These are phyloP conservation scores for Urechis unicinctus DNA, from an alignment of 2,888 invertebrate genomes.

Conservation along the genomic window DNA sequence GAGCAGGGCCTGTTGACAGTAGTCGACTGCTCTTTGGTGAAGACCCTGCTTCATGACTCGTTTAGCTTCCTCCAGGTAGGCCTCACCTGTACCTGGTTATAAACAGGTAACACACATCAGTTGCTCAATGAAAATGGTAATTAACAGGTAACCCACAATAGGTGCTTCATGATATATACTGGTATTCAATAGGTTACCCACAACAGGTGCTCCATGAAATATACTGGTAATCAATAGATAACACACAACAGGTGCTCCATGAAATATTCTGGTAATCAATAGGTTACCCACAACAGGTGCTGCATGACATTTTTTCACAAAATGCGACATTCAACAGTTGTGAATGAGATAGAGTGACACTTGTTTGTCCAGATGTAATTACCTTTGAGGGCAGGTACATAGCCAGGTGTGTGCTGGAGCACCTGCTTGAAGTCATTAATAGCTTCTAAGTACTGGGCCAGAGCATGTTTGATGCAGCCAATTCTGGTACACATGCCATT, in stretches of 20 bases:
- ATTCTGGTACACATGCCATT: constrained; percentile 28
- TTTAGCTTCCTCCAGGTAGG: constrained; percentile 67
- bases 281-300: not conserved
- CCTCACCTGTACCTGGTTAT: constrained; percentile 76
- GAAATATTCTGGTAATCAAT: too few species aligned
- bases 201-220: constrained; percentile 23
- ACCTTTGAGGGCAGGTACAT: constrained; percentile 70
- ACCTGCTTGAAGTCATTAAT: constrained; percentile 63
- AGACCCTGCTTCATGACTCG: constrained; percentile 63
- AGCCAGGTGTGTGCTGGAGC: constrained; percentile 56
- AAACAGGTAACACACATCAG: not conserved
- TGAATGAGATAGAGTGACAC: too few species aligned
- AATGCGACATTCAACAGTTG: too few species aligned
- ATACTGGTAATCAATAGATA: too few species aligned
- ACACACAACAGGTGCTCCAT: constrained; percentile 19
- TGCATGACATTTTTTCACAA: too few species aligned
- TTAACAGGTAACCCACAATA: not conserved
- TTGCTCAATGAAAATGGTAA: constrained; percentile 28
- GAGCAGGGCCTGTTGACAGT: constrained; percentile 63
- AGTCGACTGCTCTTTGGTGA: constrained; percentile 66
- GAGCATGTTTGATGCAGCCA: constrained; percentile 52
- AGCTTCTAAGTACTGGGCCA: constrained; percentile 70
- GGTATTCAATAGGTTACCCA: constrained; percentile 1
- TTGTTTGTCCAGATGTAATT: too few species aligned
- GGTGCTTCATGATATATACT: constrained; percentile 27